Percentiles rank a stretch among this genome's conserved stretches.
Conservation (phyloP, 2,113 vertebrate genomes). For the Vombatus ursinus region DNA sequence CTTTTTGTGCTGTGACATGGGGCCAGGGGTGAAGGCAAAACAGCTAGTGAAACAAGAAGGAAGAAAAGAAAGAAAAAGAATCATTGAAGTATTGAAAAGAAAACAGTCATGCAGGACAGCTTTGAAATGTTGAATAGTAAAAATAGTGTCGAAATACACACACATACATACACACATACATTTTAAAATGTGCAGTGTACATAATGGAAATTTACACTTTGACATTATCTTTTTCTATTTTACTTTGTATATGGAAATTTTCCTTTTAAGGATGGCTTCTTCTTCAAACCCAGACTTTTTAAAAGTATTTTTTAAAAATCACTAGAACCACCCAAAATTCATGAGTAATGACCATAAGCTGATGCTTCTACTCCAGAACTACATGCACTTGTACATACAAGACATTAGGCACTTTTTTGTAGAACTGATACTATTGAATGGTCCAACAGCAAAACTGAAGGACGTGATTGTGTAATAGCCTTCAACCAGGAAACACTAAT, state of each 20-base stretch:
- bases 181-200: not conserved
- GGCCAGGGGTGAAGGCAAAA: not conserved
- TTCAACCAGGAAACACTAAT: not conserved
- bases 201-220: not conserved
- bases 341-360: not conserved
- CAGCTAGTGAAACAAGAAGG: not conserved
- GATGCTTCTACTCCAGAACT: not conserved
- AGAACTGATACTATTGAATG: not conserved
- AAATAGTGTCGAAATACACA: not conserved
- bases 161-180: too few relatives aligned
- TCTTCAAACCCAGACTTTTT: not conserved
- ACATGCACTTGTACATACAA: not conserved
- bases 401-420: not conserved
- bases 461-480: not conserved
- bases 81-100: not conserved
- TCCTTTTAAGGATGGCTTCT: not conserved
- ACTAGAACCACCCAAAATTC: not conserved
- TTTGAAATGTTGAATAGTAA: not conserved
- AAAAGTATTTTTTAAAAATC: not conserved
- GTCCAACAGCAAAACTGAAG: not conserved
- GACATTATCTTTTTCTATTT: not conserved
- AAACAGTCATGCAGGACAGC: not conserved
- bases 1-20: not conserved
- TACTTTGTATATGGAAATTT: not conserved
- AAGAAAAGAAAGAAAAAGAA: not conserved